phyloP scores from a whole-genome alignment of 2,113 vertebrate genomes.

The Mustela lutreola region DNA sequence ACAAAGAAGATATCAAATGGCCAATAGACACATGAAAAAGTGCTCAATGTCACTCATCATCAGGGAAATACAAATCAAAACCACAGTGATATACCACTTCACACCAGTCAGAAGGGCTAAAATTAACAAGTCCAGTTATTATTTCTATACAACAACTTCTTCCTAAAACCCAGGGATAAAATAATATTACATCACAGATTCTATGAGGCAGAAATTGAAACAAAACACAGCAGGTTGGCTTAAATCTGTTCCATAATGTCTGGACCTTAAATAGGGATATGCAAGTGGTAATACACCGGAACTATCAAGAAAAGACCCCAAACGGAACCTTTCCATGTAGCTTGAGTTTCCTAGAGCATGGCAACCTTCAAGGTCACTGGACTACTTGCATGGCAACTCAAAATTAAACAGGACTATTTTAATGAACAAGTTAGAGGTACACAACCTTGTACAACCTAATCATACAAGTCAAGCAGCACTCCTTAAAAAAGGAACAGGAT shows the following conservation, averaged over 20 bases:
- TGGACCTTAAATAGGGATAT: background rate
- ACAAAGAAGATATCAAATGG: no score
- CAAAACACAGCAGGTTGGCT: background rate
- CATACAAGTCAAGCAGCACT: background rate
- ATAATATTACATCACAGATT: background rate
- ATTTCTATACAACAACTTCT: background rate
- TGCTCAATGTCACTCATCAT: no score
- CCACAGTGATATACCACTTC: no score
- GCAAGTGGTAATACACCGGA: background rate
- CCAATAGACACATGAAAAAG: no score
- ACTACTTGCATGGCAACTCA: background rate
- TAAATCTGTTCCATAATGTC: background rate
- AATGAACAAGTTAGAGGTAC: background rate
- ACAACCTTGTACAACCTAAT: background rate
- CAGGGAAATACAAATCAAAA: no score
- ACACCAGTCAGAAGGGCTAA: no score
- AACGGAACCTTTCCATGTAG: background rate
- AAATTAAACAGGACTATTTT: background rate
- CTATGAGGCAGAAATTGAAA: conserved; percentile 29
- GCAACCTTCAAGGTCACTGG: background rate
- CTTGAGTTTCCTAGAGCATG: background rate
- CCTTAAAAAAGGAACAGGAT: background rate
- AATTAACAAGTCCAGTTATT: background rate
- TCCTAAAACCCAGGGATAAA: background rate
- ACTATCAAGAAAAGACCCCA: background rate